Percentiles rank a stretch among this genome's conserved stretches.
Conservation (phyloP, 92 coral and sea anemone genomes). For the Epizoanthus stellaris region DNA sequence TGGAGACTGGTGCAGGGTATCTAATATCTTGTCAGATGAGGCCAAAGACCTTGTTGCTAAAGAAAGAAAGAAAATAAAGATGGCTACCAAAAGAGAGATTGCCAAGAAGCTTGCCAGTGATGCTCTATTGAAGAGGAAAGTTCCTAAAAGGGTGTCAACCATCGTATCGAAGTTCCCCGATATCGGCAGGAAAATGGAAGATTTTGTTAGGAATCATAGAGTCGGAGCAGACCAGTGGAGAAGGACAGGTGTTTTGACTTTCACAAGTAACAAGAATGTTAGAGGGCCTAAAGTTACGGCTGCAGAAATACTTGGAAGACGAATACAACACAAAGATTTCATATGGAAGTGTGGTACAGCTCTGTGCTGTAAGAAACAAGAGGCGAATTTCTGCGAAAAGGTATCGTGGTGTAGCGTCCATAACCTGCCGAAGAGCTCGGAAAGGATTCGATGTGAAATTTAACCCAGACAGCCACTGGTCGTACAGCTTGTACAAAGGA, state of each 20-base stretch:
- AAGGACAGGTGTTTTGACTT: constrained; percentile 56
- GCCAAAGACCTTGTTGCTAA: too few relatives aligned
- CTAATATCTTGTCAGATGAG: too few relatives aligned
- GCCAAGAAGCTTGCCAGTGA: constrained; percentile 18
- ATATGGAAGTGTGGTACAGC: constrained; percentile 34
- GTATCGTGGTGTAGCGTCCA: constrained; percentile 26
- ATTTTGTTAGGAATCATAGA: constrained; percentile 47
- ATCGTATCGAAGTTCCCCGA: constrained; percentile 51
- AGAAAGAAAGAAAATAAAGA: too few relatives aligned
- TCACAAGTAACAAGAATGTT: constrained; percentile 50
- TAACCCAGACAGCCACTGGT: constrained; percentile 62
- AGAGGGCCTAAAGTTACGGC: constrained; percentile 46
- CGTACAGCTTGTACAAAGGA: constrained; percentile 47
- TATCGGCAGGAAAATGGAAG: constrained; percentile 57
- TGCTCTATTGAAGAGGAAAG: constrained; percentile 54
- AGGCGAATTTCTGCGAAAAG: constrained; percentile 47
- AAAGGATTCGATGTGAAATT: constrained; percentile 37
- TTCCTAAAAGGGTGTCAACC: constrained; percentile 52
- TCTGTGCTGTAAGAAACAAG: constrained; percentile 40
- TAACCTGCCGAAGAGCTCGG: constrained; percentile 28
- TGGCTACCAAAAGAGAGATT: too few relatives aligned
- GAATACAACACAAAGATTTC: constrained; percentile 22
- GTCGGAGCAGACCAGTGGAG: constrained; percentile 67
- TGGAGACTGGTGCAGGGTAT: too few relatives aligned
- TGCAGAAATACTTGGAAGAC: constrained; percentile 27